phyloP scores from a whole-genome alignment of 2,888 invertebrate species.

The Chalcosyrphus nemorum region DNA sequence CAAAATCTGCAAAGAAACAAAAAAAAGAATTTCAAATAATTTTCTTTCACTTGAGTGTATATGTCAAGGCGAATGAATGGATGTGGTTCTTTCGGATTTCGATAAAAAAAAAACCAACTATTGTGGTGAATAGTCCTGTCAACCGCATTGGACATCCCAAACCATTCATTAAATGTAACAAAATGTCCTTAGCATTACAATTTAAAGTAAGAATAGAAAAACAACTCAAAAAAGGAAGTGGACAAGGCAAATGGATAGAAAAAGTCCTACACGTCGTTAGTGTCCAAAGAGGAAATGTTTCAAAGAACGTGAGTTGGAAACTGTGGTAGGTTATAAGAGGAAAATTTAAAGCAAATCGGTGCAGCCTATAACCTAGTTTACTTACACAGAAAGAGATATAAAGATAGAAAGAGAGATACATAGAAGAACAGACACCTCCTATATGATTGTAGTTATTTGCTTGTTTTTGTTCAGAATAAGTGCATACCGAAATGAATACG shows the following conservation, averaged over 20 bases:
- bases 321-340: conserved; percentile 55
- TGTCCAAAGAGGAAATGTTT: conserved; percentile 55
- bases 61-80: neutral
- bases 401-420: no score
- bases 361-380: no score
- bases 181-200: conserved; percentile 27
- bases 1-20: conserved; percentile 42
- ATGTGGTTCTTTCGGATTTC: conserved; percentile 5
- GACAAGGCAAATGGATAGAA: neutral
- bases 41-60: neutral
- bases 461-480: no score
- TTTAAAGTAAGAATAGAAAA: conserved; percentile 33
- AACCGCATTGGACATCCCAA: conserved; percentile 19
- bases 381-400: no score
- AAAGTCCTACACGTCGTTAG: conserved; percentile 46
- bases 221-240: neutral
- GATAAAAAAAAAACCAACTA: neutral
- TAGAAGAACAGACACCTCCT: no score
- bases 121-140: conserved; percentile 28
- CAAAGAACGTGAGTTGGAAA: conserved; percentile 62
- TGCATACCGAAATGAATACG: no score
- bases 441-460: no score
- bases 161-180: conserved; percentile 24
- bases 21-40: neutral
- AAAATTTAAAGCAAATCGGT: no score